Evolutionary conservation across 2,113 vertebrate species (phyloP).

Genomic region (Notechis scutatus): DNA sequence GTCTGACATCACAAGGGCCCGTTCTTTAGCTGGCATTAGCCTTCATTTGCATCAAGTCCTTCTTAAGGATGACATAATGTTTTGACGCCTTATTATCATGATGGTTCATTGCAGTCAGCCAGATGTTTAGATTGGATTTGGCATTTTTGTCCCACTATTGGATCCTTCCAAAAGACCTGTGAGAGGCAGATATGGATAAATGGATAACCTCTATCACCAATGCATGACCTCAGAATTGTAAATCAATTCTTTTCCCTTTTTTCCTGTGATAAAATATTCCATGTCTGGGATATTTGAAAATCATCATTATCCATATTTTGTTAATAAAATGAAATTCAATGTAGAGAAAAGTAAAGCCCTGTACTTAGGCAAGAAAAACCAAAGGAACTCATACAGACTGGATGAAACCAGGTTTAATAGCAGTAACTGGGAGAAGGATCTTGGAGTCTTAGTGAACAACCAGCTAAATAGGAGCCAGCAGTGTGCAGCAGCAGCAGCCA

Average conservation of each 20-base stretch:
- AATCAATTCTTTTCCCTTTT: neutral
- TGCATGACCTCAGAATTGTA: neutral
- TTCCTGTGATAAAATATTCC: neutral
- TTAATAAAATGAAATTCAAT: too few species aligned
- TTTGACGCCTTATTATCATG: neutral
- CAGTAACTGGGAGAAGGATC: too few species aligned
- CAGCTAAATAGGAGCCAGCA: too few species aligned
- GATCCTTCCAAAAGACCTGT: neutral
- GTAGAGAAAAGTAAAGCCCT: too few species aligned
- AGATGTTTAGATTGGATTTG: neutral
- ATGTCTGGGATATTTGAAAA: neutral
- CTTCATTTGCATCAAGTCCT: neutral
- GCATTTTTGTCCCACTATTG: neutral
- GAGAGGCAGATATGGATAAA: neutral
- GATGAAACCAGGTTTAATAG: too few species aligned
- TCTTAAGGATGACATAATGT: neutral
- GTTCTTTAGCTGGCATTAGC: neutral
- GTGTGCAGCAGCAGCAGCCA: too few species aligned
- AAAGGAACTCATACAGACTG: too few species aligned
- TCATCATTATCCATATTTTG: neutral
- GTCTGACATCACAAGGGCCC: neutral
- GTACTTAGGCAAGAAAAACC: too few species aligned
- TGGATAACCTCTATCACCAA: neutral
- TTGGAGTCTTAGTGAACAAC: too few species aligned
- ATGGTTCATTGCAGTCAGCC: neutral